Evolutionary conservation across 2,113 vertebrate species (phyloP), one percentile per base, ranked within the genome.

Genomic region (Aphelocoma coerulescens): DNA sequence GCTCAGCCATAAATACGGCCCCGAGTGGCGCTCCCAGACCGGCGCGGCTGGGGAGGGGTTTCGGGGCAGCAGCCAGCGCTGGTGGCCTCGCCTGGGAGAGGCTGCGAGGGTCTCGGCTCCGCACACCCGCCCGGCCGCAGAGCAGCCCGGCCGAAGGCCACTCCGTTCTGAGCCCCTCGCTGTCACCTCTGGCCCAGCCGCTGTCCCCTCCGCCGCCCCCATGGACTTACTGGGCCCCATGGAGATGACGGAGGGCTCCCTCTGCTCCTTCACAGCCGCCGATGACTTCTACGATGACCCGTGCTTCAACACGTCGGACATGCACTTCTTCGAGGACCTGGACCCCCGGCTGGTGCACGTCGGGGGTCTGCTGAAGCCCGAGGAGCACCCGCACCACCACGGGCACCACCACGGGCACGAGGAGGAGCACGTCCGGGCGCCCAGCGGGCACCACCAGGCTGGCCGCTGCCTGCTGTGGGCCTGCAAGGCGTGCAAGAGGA

Each of bases 281-380:
- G 99, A 99, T 19, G 99, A 99, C 82, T 99, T 99, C 97, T 99
- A 99, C 3, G 99, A 99, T 11, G 99, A 99, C 94, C 99, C 99
- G 7, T 99, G 99, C 97, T 99, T 99, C 97, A 99, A 99, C 97
- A 99, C 99, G 8, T 98, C 98, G 3, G 99, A 99, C 98, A 99
- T 99, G 98, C 99, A 98, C 97, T 99, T 99, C 97, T 99, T 99
- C 30, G 99, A 99, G 95, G 99, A 99, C 97, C 97, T 99, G 97
- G 99, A 99, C 97, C 99, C 99, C 18, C 98, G 99, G 93, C 98
- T 99, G 68, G 99, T 99, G 91, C 99, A 99, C 43, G 99, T 99
- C 72, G 98, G 99, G 41, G 98, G 99, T 4, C 97, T 99, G 83
- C 98, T 99, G 96, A 98, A 99, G 68, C 98, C 99, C 2, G 99